Evolutionary conservation across 1,140 invertebrate species (phyloP), one percentile per base, ranked within the genome.

Genomic region (Rhizoglyphus robini): DNA sequence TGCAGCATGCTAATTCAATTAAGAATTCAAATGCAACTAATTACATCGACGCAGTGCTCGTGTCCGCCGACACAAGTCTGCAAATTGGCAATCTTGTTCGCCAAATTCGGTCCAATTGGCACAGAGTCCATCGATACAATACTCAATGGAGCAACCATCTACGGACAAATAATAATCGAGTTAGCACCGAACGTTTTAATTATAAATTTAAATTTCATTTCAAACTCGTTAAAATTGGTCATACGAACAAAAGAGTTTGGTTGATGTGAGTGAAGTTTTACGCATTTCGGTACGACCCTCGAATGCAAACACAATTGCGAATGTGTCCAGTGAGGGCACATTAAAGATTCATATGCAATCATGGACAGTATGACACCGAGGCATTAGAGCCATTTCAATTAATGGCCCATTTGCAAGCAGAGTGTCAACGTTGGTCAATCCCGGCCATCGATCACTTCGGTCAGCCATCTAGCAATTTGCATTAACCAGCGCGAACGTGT

Each of bases 21-120:
- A 54, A 32, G 23, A 25, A 54, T 54, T 54, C 51, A 54, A 54
- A 54, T 54, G 20, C 51, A 54, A 32, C 51, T 54, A 54, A 54
- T 54, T 54, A 54, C 51, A 54, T 54, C 15, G 36, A 41, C 8
- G 51, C 41, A 46, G 15, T 46, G 41, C 41, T 15, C 41, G n/a
- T 23, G 36, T 41, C 36, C 8, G 36, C 36, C 8, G 36, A 41
- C 36, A 46, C 41, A 15, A 23, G 41, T 23, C 23, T 15, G 41
- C 51, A 54, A 54, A 54, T 32, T 41, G 36, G 18, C 36, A 41
- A 41, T 41, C 36, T 41, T 41, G 36, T 41, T 18, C 8, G 36
- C 36, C 36, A n/a, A n/a, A n/a, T n/a, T n/a, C 18, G 36, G 18
- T 11, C 51, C 23, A 32, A 54, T 32, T 54, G 51, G 15, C 23